A percentile compares a stretch with the other conserved stretches of the same genome.
Conservation (phyloP, 37 sponge, comb jelly and placozoan genomes). For the Agelas oroides region DNA sequence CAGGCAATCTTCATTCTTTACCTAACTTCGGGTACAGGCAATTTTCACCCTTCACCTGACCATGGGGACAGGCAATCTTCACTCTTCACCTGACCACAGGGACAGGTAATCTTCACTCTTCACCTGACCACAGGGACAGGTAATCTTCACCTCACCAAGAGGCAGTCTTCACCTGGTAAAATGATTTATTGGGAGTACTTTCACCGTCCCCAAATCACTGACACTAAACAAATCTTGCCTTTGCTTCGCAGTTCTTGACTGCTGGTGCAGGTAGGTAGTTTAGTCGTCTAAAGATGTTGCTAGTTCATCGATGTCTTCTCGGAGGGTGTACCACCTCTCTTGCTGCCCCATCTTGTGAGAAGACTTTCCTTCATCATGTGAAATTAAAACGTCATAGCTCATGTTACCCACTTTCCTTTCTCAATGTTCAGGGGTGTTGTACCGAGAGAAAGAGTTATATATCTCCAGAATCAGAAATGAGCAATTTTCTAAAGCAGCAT, state of each 20-base stretch:
- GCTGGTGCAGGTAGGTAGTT: not conserved
- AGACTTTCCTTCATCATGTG: constrained; percentile 4
- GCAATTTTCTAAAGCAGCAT: too few species aligned
- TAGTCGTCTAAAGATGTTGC: constrained; percentile 24
- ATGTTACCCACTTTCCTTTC: not conserved
- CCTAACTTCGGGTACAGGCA: too few species aligned
- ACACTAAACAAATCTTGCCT: not conserved
- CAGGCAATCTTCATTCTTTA: too few species aligned
- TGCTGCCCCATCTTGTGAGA: constrained; percentile 24
- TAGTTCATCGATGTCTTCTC: not conserved
- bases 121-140: too few species aligned
- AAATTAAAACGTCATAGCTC: constrained; percentile 6
- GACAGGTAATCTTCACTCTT: too few species aligned
- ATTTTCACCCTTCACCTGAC: too few species aligned
- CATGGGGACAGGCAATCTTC: too few species aligned
- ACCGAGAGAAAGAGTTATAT: constrained; percentile 3
- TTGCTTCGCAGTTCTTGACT: not conserved
- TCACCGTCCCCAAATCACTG: constrained; percentile 2
- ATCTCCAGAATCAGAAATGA: not conserved
- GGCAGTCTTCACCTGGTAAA: too few species aligned
- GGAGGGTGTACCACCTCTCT: not conserved
- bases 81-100: too few species aligned
- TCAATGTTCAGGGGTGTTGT: too few species aligned
- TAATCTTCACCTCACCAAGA: too few species aligned
- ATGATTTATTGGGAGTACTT: not conserved